Evolutionary conservation across 2,113 vertebrate genomes (phyloP).

Genomic region (Origma solitaria): DNA sequence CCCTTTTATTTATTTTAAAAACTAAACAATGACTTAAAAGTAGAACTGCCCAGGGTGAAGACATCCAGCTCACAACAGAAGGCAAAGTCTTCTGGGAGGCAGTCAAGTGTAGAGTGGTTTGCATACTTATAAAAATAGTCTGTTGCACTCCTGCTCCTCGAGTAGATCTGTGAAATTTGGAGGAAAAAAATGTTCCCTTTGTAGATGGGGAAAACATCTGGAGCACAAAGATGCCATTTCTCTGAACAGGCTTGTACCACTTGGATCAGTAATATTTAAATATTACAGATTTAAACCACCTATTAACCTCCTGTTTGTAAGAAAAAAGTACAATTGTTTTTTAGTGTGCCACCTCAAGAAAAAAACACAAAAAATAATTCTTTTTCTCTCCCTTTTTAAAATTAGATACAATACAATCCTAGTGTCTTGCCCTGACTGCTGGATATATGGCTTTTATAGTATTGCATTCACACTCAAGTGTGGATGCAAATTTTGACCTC

Average conservation of each 20-base stretch:
- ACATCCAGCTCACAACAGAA: not conserved
- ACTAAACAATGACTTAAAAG: not conserved
- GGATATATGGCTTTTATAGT: not conserved
- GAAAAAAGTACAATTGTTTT: not conserved
- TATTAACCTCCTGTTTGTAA: not conserved
- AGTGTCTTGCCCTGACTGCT: not conserved
- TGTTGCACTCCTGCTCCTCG: not conserved
- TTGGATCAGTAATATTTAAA: not conserved
- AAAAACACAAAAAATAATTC: not conserved
- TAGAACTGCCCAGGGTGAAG: not conserved
- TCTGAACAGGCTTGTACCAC: not conserved
- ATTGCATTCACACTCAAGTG: not conserved
- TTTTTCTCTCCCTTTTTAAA: not conserved
- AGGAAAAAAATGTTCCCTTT: not conserved
- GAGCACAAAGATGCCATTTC: not conserved
- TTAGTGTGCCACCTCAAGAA: not conserved
- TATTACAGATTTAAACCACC: not conserved
- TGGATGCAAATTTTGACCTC: not conserved
- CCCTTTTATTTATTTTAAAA: constrained; percentile 11
- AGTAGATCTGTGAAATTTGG: not conserved
- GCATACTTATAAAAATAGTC: not conserved
- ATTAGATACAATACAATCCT: not conserved
- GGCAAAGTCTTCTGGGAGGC: not conserved
- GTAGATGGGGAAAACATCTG: not conserved
- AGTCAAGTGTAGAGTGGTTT: not conserved